Evolutionary conservation across 2,113 vertebrate genomes (phyloP).

Genomic region (Amazona vittata): DNA sequence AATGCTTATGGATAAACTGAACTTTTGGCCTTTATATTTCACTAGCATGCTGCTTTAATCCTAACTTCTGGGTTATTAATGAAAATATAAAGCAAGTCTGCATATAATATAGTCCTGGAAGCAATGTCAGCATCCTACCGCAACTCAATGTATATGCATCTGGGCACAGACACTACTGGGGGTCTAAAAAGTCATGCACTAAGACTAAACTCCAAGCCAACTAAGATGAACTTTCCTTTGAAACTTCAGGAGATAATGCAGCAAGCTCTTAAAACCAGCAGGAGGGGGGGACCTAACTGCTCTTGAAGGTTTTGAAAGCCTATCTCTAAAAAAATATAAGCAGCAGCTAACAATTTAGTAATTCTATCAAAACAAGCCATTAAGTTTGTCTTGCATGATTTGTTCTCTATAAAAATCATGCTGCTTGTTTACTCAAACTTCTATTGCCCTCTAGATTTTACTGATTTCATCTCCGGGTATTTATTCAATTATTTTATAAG

Average conservation of each 20-base stretch:
- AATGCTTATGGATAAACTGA: background rate
- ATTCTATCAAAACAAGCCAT: slow-evolving; percentile 54
- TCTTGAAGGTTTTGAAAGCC: slow-evolving; percentile 3
- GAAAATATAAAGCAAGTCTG: background rate
- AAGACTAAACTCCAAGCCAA: slow-evolving; percentile 4
- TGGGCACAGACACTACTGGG: background rate
- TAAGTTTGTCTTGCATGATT: slow-evolving; percentile 58
- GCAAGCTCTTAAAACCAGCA: slow-evolving; percentile 20
- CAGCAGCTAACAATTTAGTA: slow-evolving; percentile 46
- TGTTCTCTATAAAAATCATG: slow-evolving; percentile 53
- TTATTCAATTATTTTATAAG: slow-evolving; percentile 39
- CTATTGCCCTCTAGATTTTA: slow-evolving; percentile 41
- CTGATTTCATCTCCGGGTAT: background rate
- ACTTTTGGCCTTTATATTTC: background rate
- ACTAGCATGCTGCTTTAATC: background rate
- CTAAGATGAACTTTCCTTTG: slow-evolving; percentile 13
- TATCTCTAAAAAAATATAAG: slow-evolving; percentile 12
- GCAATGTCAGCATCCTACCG: background rate
- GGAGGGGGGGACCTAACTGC: background rate
- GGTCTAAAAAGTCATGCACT: background rate
- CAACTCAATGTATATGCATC: background rate
- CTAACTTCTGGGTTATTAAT: background rate
- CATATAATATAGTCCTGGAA: background rate
- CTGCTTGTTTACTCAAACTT: slow-evolving; percentile 56
- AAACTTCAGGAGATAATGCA: slow-evolving; percentile 6